Evolutionary conservation across 2,888 invertebrate genomes (phyloP).

Genomic region (Ceramica pisi): DNA sequence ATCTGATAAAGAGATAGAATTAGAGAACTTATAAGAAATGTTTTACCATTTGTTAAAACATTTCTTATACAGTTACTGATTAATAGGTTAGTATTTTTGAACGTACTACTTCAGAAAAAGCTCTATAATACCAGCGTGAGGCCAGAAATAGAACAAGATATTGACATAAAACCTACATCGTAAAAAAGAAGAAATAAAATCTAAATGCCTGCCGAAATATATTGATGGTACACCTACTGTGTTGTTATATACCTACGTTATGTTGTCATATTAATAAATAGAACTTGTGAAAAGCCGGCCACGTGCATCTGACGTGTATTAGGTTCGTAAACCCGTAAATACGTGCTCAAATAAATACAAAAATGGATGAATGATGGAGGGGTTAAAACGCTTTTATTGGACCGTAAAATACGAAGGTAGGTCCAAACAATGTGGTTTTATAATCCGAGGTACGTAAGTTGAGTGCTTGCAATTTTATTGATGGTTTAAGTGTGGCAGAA

Average conservation of each 20-base stretch:
- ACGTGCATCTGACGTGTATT: constrained; percentile 39
- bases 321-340: constrained; percentile 46
- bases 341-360: constrained; percentile 37
- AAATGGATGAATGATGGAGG: constrained; percentile 38
- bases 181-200: neutral
- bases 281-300: constrained; percentile 11
- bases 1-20: neutral
- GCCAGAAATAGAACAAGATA: constrained; percentile 3
- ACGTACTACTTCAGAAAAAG: neutral
- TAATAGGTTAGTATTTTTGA: neutral
- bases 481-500: neutral
- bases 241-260: neutral
- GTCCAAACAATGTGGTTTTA: constrained; percentile 23
- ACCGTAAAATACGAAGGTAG: constrained; percentile 12
- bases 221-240: constrained; percentile 6
- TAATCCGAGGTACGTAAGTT: constrained; percentile 4
- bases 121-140: neutral
- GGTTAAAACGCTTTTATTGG: constrained; percentile 26
- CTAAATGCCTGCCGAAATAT: constrained; percentile 6
- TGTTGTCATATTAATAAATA: constrained; percentile 28
- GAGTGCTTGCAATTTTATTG: neutral
- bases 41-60: neutral
- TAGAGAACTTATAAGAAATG: no score
- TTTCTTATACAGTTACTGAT: neutral
- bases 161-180: neutral